Percentiles rank a stretch among this genome's conserved stretches.
Evolutionary conservation across 2,797 vertebrate genomes (phyloP).

Genomic region (Lagorchestes hirsutus): DNA sequence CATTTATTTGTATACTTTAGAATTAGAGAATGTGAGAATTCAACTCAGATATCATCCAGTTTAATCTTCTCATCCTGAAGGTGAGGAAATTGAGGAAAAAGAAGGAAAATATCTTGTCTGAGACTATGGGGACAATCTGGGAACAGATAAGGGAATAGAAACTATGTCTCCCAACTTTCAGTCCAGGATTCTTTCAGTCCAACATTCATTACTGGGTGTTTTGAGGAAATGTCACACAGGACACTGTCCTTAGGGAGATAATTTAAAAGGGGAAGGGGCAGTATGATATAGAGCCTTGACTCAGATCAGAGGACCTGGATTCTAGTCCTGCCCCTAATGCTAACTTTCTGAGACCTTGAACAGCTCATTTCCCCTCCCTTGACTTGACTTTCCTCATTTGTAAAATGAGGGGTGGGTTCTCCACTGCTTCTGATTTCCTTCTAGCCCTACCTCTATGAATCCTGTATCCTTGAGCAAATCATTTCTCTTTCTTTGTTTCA

Average conservation of each 20-base stretch:
- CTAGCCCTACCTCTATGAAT: neutral
- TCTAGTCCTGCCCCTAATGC: neutral
- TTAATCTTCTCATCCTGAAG: neutral
- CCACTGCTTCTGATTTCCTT: neutral
- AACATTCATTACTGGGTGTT: neutral
- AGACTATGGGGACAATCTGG: neutral
- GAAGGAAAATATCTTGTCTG: neutral
- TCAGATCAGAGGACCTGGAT: neutral
- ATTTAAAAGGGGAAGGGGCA: neutral
- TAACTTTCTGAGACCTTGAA: no score
- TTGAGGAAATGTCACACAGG: neutral
- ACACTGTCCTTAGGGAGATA: neutral
- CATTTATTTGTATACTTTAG: neutral
- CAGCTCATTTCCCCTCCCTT: neutral
- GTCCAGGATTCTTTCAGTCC: neutral
- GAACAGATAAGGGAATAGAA: neutral
- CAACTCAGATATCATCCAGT: neutral
- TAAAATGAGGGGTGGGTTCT: neutral
- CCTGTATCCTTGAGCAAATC: neutral
- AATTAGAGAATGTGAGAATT: neutral
- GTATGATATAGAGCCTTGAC: neutral
- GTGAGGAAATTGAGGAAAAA: neutral
- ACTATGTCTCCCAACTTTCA: neutral
- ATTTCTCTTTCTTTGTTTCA: neutral
- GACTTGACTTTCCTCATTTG: neutral